Evolutionary conservation across 2,113 vertebrate genomes (phyloP), one percentile per base, ranked within the genome.

Genomic region (Rhinopithecus roxellana): DNA sequence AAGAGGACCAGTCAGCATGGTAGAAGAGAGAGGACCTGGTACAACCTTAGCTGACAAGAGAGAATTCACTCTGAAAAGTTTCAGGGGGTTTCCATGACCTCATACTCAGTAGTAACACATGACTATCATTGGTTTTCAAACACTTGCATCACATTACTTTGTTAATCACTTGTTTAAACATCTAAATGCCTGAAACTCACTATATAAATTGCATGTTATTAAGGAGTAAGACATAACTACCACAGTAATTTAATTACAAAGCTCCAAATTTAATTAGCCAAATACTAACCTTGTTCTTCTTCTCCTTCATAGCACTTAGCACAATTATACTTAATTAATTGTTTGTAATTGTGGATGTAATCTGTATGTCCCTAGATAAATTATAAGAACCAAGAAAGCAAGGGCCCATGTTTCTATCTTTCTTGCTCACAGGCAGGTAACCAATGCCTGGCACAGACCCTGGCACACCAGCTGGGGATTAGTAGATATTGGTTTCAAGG

Each of bases 291-390:
- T 83, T 64, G 14, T 80, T 95, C n/a, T 6, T 89, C 59, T 6
- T 89, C 59, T 83, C 69, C 45, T 86, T 93, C 45, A 77, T 6
- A 52, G 52, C 74, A 57, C 61, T 94, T 89, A 78, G 45, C 55
- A 85, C 74, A 70, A 89, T 97, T 86, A 43, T 48, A 92, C 52
- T 85, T 91, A 97, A 95, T 97, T 97, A 95, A 95, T 91, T 94
- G 77, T 96, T 72, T 92, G 8, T 80, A 50, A 91, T 93, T 86
- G 81, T 86, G 89, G 92, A 92, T 89, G 91, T 86, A 64, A 92
- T 90, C 40, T 89, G 59, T 67, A 8, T 77, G 40, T 88, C n/a
- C 27, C 52, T 61, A 80, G 70, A 61, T 87, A 90, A 91, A 43
- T 59, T 69, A 52, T 22, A 45, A 94, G 52, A 96, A 78, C 17